Base-by-base conservation (phyloP, 2,888 invertebrate species). In the Ectobius pallidus region DNA sequence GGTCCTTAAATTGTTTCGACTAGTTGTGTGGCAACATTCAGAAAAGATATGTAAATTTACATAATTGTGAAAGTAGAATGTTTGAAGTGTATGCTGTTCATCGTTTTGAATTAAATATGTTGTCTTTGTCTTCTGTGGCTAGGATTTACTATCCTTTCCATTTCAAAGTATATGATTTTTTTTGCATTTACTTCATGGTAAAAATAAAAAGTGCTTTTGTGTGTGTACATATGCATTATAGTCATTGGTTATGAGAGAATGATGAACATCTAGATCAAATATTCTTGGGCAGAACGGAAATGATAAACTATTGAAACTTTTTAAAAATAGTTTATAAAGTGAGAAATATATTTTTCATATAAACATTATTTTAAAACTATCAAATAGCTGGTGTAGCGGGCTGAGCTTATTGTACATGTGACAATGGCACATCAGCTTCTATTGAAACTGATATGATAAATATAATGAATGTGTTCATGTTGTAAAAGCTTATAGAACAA, bases 171-270 rank as follows among this genome's bases (percentile, higher is more conserved):
- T 30, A 61, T 61, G 7, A 30, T 22, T 63, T 46, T 67, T 52
- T 55, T 69, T 69, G 69, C 69, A 69, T 69, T 69, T 69, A 69
- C 69, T 55, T 69, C 32, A 30, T 39, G 39, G 32, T 34, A 30
- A 69, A 22, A 52, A 69, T 49, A 52, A 69, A 63, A 69, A 49
- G 44, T 34, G 34, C 44, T 27, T 69, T 69, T 52, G 25, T 55
- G 55, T 69, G 52, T 69, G 32, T 52, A 55, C 18, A 46, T 67
- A 67, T 25, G 20, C 1, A 14, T 1, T 22, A 25, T n/a, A n/a
- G 32, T n/a, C 14, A 32, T 25, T 55, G n/a, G 3, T 25, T 3
- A 16, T 30, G 58, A 25, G 58, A 30, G 30, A 1, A 58, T 58
- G n/a, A n/a, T n/a, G n/a, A n/a, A n/a, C n/a, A n/a, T n/a, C n/a